Percentiles rank a stretch among this genome's conserved stretches.
Conservation (phyloP, 2,797 vertebrate species). For the Valencia hispanica region DNA sequence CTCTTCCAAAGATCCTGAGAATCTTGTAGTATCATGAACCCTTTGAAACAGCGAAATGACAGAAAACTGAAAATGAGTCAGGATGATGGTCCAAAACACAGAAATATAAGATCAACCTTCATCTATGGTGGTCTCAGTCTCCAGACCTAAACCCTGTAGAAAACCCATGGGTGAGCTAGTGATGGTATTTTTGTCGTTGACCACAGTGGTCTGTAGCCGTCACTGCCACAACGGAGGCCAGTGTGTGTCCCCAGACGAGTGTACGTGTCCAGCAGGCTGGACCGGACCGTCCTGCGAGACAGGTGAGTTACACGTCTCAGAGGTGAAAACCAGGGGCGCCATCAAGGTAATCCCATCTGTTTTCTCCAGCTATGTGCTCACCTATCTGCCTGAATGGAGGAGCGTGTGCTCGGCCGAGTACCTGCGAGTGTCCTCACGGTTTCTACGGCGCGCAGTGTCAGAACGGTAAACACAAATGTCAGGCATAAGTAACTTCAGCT, state of each 20-base stretch:
- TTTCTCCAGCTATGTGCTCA: constrained; percentile 79
- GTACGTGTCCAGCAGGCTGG: constrained; percentile 80
- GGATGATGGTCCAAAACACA: too few species aligned
- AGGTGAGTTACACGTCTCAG: constrained; percentile 59
- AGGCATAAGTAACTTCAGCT: not conserved
- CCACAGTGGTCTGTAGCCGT: constrained; percentile 82
- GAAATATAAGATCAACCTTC: too few species aligned
- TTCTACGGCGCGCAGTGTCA: constrained; percentile 86
- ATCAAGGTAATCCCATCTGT: not conserved
- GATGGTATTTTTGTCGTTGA: not conserved
- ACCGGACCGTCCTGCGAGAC: constrained; percentile 83
- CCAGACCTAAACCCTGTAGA: too few species aligned
- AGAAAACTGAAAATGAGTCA: too few species aligned
- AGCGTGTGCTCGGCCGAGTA: constrained; percentile 72
- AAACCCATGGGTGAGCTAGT: not conserved
- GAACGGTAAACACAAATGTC: constrained; percentile 70
- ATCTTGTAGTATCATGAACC: too few species aligned
- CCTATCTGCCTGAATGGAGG: constrained; percentile 86
- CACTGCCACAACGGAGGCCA: constrained; percentile 85
- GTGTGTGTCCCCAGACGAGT: constrained; percentile 82
- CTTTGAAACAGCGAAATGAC: too few species aligned
- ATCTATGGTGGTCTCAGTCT: too few species aligned
- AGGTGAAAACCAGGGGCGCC: not conserved
- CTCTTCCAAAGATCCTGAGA: too few species aligned
- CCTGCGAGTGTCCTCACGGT: constrained; percentile 80